phyloP scores from a whole-genome alignment of 2,888 invertebrate species.

The Hydrotaea cyrtoneurina region DNA sequence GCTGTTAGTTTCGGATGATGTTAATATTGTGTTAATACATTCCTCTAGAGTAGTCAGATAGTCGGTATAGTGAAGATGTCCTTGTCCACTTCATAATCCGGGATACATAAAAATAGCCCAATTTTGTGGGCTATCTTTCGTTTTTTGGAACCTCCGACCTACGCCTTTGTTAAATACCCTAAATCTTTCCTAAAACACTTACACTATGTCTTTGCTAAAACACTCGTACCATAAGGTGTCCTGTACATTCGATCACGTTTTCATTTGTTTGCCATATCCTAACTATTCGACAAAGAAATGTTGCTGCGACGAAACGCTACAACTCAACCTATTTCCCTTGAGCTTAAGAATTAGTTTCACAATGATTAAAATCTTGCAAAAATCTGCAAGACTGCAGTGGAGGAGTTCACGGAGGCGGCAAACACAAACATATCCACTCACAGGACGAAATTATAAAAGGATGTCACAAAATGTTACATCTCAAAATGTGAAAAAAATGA shows the following conservation, averaged over 20 bases:
- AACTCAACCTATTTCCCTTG: conserved; percentile 61
- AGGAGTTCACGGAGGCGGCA: not conserved
- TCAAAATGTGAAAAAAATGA: conserved; percentile 43
- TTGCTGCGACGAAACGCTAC: conserved; percentile 45
- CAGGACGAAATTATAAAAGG: conserved; percentile 22
- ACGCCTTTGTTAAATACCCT: no score
- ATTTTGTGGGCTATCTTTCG: no score
- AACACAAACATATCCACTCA: conserved; percentile 29
- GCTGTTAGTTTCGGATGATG: no score
- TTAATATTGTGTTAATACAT: no score
- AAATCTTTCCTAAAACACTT: no score
- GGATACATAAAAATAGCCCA: no score
- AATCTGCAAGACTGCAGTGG: not conserved
- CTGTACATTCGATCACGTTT: not conserved
- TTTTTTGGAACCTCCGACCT: no score
- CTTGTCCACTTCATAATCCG: no score
- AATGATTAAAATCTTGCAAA: conserved; percentile 56
- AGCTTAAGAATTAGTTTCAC: conserved; percentile 59
- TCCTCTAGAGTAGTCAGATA: no score
- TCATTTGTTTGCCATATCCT: not conserved
- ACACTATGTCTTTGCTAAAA: no score
- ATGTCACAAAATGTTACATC: conserved; percentile 62
- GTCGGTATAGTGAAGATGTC: no score
- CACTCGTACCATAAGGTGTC: no score
- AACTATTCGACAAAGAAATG: not conserved